phyloP scores from a whole-genome alignment of 2,888 invertebrate genomes.

The Monopis laevigella region DNA sequence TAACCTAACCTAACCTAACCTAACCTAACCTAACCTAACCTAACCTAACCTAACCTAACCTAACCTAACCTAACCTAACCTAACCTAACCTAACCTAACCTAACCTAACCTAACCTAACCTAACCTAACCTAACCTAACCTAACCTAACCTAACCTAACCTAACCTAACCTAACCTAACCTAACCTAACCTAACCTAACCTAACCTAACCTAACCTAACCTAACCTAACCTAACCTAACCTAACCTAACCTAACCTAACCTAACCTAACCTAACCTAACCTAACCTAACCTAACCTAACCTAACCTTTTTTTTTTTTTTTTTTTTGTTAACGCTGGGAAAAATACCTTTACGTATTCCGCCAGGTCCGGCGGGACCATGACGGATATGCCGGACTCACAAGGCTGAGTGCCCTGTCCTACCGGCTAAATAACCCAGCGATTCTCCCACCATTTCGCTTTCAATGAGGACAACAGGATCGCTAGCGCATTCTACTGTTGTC shows the following conservation, averaged over 20 bases:
- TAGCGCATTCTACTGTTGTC: too few species aligned
- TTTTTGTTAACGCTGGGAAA: too few species aligned
- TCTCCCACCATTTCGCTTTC: too few species aligned
- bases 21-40: background rate
- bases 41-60: background rate
- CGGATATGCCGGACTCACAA: too few species aligned
- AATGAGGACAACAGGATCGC: too few species aligned
- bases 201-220: background rate
- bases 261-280: background rate
- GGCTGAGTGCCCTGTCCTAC: too few species aligned
- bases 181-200: background rate
- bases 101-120: background rate
- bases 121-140: background rate
- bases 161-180: background rate
- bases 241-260: background rate
- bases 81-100: background rate
- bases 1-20: background rate
- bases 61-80: background rate
- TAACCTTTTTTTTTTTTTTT: too few species aligned
- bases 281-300: constrained; percentile 12
- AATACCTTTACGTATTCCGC: too few species aligned
- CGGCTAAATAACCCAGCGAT: too few species aligned
- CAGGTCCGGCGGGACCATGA: too few species aligned
- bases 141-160: background rate
- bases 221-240: background rate